Conservation (phyloP, 2,113 vertebrate species). For the Poecile atricapillus region DNA sequence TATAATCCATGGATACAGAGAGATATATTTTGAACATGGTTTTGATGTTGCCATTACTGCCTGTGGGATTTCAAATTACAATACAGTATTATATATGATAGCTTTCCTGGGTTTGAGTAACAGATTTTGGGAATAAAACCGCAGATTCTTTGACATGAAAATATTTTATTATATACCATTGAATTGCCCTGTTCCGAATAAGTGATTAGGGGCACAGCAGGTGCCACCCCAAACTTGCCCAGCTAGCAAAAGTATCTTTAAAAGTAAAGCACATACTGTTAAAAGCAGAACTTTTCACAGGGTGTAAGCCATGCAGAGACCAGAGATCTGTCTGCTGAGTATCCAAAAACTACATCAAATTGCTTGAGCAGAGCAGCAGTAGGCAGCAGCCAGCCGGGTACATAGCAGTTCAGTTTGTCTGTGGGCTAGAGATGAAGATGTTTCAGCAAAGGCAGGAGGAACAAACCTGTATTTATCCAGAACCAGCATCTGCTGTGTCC, state of each 20-base stretch:
- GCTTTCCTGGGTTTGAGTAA: not conserved
- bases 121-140: not conserved
- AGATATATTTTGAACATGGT: not conserved
- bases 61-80: not conserved
- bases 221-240: not conserved
- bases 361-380: not conserved
- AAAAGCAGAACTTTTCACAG: not conserved
- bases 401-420: not conserved
- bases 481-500: not conserved
- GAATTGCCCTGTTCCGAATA: not conserved
- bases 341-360: not conserved
- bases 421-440: not conserved
- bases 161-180: not conserved
- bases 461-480: not conserved
- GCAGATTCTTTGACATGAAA: not conserved
- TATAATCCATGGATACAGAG: not conserved
- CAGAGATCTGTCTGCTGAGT: not conserved
- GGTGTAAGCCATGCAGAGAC: not conserved
- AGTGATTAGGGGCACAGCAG: not conserved
- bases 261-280: not conserved
- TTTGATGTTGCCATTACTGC: not conserved
- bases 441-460: not conserved
- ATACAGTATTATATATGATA: not conserved
- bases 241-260: not conserved
- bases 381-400: not conserved